Base-by-base conservation (phyloP, 2,113 vertebrate genomes). In the Microtus ochrogaster region DNA sequence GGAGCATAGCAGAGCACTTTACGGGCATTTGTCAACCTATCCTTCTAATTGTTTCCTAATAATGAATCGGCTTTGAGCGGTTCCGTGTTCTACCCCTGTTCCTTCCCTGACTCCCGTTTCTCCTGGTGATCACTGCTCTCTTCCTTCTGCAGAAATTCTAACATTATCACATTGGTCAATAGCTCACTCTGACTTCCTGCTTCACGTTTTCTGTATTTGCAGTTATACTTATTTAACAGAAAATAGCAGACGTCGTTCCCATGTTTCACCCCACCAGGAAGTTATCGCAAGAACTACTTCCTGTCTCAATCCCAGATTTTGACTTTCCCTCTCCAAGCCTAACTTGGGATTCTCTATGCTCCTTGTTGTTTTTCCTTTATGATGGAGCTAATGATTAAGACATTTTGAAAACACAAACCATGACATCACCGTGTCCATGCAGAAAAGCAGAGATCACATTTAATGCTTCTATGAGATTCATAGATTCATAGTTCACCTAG, bases 61-160 rank as follows among this genome's bases (percentile, higher is more conserved):
- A 97, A 97, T 97, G 86, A 95, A 97, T 97, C 89, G 97, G 73
- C 85, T 82, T 91, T 86, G 92, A 97, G 91, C 89, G 92, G 47
- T 36, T 66, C 63, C 91, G 72, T 49, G 66, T 73, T 95, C 72
- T 66, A 3, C 76, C 55, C 74, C 28, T 74, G 26, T 91, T 79
- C 89, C 68, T 84, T 94, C 58, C 1, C 63, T 24, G 41, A 89
- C 84, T 86, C 63, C 26, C 21, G 65, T 72, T 87, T 92, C 95
- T 79, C 89, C 39, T 61, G n/a, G 41, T 52, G 85, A n/a, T 19
- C 90, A 76, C 86, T 70, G 41, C 81, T 83, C 28, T 28, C 12
- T 58, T 41, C 13, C 44, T 76, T 81, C 65, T 30, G 2, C 44
- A 66, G 5, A 28, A 89, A 17, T 61, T 63, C 16, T 85, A 61